Conservation (phyloP, 2,113 vertebrate genomes). For the Athene cunicularia region DNA sequence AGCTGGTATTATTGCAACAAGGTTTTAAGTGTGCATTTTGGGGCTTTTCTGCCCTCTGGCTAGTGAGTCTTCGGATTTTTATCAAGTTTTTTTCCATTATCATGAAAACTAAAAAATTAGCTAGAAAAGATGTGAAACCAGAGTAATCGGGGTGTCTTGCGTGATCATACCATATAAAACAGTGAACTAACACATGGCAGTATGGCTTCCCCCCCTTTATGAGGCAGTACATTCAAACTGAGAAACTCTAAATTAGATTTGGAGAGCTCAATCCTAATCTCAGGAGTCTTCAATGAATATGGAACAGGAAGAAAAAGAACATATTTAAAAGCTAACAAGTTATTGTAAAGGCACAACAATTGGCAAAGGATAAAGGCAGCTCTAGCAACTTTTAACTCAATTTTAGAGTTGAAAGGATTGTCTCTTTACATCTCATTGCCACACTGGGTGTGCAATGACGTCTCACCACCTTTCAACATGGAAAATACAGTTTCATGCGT, state of each 20-base stretch:
- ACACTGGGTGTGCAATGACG: background rate
- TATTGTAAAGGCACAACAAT: background rate
- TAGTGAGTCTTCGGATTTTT: background rate
- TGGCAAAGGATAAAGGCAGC: background rate
- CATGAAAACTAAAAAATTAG: background rate
- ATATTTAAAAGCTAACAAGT: background rate
- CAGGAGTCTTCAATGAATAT: background rate
- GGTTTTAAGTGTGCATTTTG: background rate
- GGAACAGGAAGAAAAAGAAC: background rate
- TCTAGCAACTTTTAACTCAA: background rate
- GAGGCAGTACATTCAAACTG: background rate
- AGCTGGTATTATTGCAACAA: background rate
- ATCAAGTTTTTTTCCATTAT: background rate
- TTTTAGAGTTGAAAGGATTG: slow-evolving; percentile 4
- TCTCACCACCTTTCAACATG: background rate
- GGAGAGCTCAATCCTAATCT: background rate
- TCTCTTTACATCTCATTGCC: background rate
- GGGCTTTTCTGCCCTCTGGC: background rate
- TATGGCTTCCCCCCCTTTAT: background rate
- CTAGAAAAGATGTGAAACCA: background rate
- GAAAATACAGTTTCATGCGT: background rate
- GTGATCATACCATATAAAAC: background rate
- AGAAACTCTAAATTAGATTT: background rate
- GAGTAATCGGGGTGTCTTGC: background rate
- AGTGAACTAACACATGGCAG: background rate